phyloP scores from a whole-genome alignment of 2,888 invertebrate species.

The Protonemura montana region DNA sequence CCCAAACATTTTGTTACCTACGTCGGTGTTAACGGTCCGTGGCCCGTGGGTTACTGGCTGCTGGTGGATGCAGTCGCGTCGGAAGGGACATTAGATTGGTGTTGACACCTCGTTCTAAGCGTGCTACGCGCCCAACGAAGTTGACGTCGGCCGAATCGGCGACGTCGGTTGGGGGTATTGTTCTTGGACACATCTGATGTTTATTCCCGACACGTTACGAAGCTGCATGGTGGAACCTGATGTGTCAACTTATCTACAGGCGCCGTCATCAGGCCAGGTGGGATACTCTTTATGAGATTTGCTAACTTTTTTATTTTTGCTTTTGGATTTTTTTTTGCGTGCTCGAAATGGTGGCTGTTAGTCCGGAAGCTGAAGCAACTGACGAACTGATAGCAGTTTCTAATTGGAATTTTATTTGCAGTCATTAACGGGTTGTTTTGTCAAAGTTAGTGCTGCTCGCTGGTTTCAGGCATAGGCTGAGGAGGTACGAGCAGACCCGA shows the following conservation, averaged over 20 bases:
- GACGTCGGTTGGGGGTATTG: not conserved
- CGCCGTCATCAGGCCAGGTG: conserved; percentile 95
- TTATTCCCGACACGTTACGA: conserved; percentile 91
- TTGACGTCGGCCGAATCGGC: not conserved
- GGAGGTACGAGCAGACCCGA: not conserved
- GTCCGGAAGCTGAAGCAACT: too few relatives aligned
- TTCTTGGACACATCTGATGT: conserved; percentile 65
- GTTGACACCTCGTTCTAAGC: not conserved
- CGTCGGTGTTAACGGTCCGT: not conserved
- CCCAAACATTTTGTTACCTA: not conserved
- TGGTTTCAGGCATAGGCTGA: not conserved
- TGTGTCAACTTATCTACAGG: conserved; percentile 93
- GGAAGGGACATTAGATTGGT: not conserved
- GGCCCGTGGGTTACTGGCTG: not conserved
- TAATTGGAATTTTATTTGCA: not conserved
- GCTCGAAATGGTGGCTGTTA: not conserved
- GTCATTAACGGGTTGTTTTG: not conserved
- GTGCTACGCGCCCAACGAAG: not conserved
- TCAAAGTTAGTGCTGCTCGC: not conserved
- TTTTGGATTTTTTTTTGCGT: not conserved
- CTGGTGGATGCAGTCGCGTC: not conserved
- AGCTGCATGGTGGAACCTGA: conserved; percentile 96
- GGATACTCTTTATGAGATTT: conserved; percentile 15
- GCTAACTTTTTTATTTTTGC: conserved; percentile 19
- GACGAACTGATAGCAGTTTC: too few relatives aligned